Evolutionary conservation across 2,888 invertebrate species (phyloP), one percentile per base, ranked within the genome.

Genomic region (Gymnocheta viridis): DNA sequence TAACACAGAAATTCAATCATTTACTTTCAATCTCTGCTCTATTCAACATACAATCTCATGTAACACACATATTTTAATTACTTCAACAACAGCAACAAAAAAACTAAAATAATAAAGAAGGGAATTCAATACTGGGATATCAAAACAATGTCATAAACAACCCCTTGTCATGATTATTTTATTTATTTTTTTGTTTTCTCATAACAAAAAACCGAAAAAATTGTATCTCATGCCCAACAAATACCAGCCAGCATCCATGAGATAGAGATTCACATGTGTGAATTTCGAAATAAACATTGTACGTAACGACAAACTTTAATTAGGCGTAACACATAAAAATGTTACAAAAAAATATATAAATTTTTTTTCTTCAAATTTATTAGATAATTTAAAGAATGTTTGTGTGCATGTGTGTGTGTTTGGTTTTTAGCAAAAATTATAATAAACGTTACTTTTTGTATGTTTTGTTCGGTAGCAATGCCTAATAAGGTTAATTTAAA

Each of bases 1-100:
- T 51, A 80, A 86, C 85, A 86, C 56, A 82, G 67, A 84, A 82
- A 82, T 67, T 82, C 85, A 86, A 86, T 86, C 85, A 82, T 64
- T 64, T 67, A 44, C 38, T 58, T 72, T 66, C 70, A 73, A 67
- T 67, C 29, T 67, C 29, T 54, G 17, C 44, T 35, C 44, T 66
- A 44, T 35, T 47, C 10, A 17, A 12, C 44, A 35, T 5, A 9
- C 10, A 19, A 10, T 51, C 41, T 56, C 32, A n/a, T 67, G 74
- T 54, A 66, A 62, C 70, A 54, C 41, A 32, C 35, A 51, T 73
- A 49, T 80, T 80, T 82, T 77, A 82, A 76, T 82, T 77, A 66
- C 58, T 77, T 64, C 72, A 58, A 72, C 58, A 66, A n/a, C n/a
- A n/a, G n/a, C n/a, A n/a, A n/a, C n/a, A n/a, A n/a, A n/a, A n/a